Evolutionary conservation across 2,113 vertebrate species (phyloP).

Genomic region (Odontesthes bonariensis): DNA sequence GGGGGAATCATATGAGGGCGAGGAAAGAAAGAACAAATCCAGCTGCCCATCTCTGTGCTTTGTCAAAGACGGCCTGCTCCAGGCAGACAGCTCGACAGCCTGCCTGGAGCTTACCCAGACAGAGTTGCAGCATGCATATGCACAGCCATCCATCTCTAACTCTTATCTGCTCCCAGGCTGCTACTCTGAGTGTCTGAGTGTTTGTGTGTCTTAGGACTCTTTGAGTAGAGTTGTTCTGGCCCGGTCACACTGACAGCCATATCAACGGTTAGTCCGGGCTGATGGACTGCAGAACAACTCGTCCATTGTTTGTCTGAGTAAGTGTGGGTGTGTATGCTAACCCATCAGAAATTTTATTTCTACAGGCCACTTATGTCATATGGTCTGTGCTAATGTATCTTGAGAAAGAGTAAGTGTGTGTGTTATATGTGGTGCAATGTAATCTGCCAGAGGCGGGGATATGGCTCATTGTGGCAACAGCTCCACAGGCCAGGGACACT

Average conservation of each 20-base stretch:
- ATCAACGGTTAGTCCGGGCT: slow-evolving; percentile 62
- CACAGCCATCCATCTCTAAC: slow-evolving; percentile 41
- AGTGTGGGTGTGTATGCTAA: slow-evolving; percentile 34
- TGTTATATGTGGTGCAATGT: slow-evolving; percentile 44
- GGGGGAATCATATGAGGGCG: not conserved
- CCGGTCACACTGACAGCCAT: slow-evolving; percentile 58
- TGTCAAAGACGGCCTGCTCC: not conserved
- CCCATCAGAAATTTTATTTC: slow-evolving; percentile 63
- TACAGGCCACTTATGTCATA: slow-evolving; percentile 43
- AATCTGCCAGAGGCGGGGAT: slow-evolving; percentile 66
- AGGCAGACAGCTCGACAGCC: slow-evolving; percentile 15
- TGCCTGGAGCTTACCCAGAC: slow-evolving; percentile 42
- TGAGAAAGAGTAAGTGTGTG: slow-evolving; percentile 17
- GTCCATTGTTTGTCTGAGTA: slow-evolving; percentile 47
- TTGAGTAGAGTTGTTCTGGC: slow-evolving; percentile 50
- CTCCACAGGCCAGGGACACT: slow-evolving; percentile 24
- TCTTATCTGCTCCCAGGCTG: slow-evolving; percentile 57
- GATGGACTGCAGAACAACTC: slow-evolving; percentile 65
- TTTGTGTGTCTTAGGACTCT: slow-evolving; percentile 45
- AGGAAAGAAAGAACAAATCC: slow-evolving; percentile 15
- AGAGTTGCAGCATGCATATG: slow-evolving; percentile 31
- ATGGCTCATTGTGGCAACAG: slow-evolving; percentile 67
- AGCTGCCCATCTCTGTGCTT: slow-evolving; percentile 38
- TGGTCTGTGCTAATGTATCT: slow-evolving; percentile 14
- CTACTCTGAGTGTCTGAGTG: slow-evolving; percentile 37